Evolutionary conservation across 1,140 invertebrate species (phyloP).

Genomic region (Aphelenchoides besseyi): DNA sequence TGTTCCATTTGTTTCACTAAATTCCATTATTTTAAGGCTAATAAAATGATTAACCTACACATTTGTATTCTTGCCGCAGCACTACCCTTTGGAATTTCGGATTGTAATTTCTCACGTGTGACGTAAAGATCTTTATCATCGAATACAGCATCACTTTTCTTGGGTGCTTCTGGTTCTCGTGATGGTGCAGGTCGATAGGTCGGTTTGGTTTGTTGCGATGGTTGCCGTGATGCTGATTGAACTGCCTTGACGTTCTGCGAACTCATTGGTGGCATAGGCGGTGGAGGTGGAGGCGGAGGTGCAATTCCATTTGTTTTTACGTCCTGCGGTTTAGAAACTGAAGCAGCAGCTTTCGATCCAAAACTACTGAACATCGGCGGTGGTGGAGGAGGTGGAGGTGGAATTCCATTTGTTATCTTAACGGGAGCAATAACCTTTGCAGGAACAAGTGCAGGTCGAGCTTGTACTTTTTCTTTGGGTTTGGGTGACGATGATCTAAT

Average conservation of each 20-base stretch:
- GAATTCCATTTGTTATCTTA: neutral
- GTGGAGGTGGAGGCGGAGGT: slow-evolving; percentile 16
- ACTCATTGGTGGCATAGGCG: slow-evolving; percentile 3
- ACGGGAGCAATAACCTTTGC: neutral
- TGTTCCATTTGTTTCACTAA: slow-evolving; percentile 13
- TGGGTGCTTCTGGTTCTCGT: neutral
- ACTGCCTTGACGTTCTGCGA: neutral
- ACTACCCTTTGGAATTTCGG: slow-evolving; percentile 31
- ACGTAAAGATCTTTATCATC: slow-evolving; percentile 22
- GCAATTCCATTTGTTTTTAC: neutral
- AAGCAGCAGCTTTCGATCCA: neutral
- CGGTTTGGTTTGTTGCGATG: slow-evolving; percentile 13
- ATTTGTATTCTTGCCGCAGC: slow-evolving; percentile 22
- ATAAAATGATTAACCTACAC: neutral
- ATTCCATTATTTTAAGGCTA: neutral
- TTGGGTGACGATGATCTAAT: too few species aligned
- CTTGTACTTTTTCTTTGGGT: too few species aligned
- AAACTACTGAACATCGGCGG: slow-evolving; percentile 16
- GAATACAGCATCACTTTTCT: slow-evolving; percentile 24
- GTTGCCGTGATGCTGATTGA: too few species aligned
- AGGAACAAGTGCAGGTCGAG: too few species aligned
- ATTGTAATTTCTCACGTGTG: slow-evolving; percentile 27
- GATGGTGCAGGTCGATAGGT: neutral
- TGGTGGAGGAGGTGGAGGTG: slow-evolving; percentile 25
- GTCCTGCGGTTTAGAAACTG: neutral